Evolutionary conservation across 2,888 invertebrate genomes (phyloP), one percentile per base, ranked within the genome.

Genomic region (Chalcis sispes): DNA sequence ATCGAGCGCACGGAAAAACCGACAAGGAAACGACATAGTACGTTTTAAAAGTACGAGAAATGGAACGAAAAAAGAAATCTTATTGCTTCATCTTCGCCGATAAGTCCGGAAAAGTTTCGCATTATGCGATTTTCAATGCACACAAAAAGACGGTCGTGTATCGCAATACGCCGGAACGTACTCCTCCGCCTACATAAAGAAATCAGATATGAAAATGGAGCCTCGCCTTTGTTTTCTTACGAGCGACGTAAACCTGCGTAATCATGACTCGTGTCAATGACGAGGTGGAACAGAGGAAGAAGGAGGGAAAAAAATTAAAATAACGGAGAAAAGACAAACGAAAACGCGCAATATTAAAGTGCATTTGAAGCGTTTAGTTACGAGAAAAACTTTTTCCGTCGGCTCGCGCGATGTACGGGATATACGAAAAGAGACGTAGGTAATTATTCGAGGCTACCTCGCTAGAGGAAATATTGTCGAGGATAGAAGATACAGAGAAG

Each of bases 121-220:
- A 67, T 67, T 52, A 62, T 74, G 61, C 48, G 67, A 74, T 74
- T 62, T 36, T 50, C 62, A 69, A 59, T 59, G 65, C 50, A 65
- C 42, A 62, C 59, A 56, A 56, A 18, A 64, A 18, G 61, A 8
- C 3, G 29, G 7, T 18, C 5, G n/a, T 25, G 32, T 0, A n/a
- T 23, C 36, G 25, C 15, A 27, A 36, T n/a, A n/a, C n/a, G n/a
- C n/a, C n/a, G n/a, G n/a, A n/a, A n/a, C n/a, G n/a, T 65, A 50
- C 50, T 48, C 15, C 40, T 50, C 25, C 7, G 40, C 40, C 54
- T 74, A 67, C 69, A 56, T 69, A 74, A 74, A 62, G 48, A 54
- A 74, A 74, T 74, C 67, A 74, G 67, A 69, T 74, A 62, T 56
- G 62, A 52, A 74, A 69, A 74, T 59, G 56, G 29, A 69, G 67